A percentile compares a stretch with the other conserved stretches of the same genome.
phyloP scores from a whole-genome alignment of 2,888 invertebrate species.

The Troglohyphantes excavatus region DNA sequence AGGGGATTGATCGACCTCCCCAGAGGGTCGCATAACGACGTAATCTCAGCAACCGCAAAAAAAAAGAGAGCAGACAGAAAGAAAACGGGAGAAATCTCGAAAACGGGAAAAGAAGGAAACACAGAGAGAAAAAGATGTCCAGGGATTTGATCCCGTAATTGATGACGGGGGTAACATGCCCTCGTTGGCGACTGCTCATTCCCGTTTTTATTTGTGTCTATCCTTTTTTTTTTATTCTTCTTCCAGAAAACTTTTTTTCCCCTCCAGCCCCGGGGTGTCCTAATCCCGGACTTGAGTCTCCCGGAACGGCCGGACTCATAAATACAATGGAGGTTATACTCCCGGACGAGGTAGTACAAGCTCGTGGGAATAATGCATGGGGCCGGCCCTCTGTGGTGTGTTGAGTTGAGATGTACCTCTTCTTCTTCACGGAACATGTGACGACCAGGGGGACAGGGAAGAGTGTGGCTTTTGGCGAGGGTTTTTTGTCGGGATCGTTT shows the following conservation, averaged over 20 bases:
- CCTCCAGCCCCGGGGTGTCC: conserved; percentile 13
- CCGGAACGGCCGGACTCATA: conserved; percentile 34
- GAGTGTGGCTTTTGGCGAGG: not conserved
- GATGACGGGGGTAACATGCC: conserved; percentile 32
- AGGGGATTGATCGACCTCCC: conserved; percentile 30
- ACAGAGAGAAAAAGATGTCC: conserved; percentile 28
- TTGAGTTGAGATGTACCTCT: not conserved
- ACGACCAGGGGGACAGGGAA: not conserved
- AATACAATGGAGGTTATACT: conserved; percentile 46
- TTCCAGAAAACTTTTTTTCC: not conserved
- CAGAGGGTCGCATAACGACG: conserved; percentile 45
- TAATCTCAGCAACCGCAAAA: conserved; percentile 56
- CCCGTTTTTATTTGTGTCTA: conserved; percentile 15
- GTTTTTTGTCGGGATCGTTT: too few relatives aligned
- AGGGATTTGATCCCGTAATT: conserved; percentile 63
- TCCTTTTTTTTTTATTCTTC: conserved; percentile 3
- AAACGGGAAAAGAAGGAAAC: conserved; percentile 14
- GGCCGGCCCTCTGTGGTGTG: too few relatives aligned
- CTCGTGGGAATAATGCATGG: conserved; percentile 42
- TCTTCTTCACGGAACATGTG: not conserved
- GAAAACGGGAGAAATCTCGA: conserved; percentile 47
- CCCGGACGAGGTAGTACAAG: not conserved
- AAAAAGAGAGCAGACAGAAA: not conserved
- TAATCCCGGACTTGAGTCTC: conserved; percentile 25
- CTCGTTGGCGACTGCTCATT: conserved; percentile 15